Base-by-base conservation (phyloP, 2,888 invertebrate genomes). In the Heterodera filipjevi region DNA sequence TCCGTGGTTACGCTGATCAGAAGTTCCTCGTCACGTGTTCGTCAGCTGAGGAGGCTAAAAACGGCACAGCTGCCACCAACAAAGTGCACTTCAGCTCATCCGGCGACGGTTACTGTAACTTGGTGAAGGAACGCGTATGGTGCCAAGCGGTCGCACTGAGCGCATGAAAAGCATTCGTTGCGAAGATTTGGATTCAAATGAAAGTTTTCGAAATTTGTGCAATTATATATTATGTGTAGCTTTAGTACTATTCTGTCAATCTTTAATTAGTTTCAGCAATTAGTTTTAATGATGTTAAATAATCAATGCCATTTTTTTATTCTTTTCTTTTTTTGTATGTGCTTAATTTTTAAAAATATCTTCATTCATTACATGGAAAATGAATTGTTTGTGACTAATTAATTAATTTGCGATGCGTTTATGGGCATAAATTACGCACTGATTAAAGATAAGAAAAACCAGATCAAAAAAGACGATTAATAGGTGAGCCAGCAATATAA, bases 81-180 rank as follows among this genome's bases (percentile, higher is more conserved):
- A 78, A 78, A 66, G 46, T 78, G 59, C 77, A 75, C 33, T 44
- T 78, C 49, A 64, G 64, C 53, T 68, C 75, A 19, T 64, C 59
- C 27, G 78, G 78, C n/a, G 77, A 78, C 30, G 78, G 78, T 22
- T 78, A 78, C 59, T 78, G 78, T 33, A 73, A 78, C 59, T 35
- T 78, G 49, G 66, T 73, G 33, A 78, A 78, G n/a, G 32, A 78
- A 3, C 53, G 64, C 35, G 22, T 75, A 19, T 78, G 78, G 78
- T 78, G 78, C 53, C 78, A 78, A 12, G 78, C 66, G 12, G 78
- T 78, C n/a, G 72, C 78, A 46, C 19, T 78, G n/a, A 66, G 66
- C 53, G 66, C 74, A 16, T 77, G 66, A 46, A 72, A 39, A 39
- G 59, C 46, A 72, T 72, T 39, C 33, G 53, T 72, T 71, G 59